Conservation (phyloP, 2,797 vertebrate species). For the Xerus rutilus region DNA sequence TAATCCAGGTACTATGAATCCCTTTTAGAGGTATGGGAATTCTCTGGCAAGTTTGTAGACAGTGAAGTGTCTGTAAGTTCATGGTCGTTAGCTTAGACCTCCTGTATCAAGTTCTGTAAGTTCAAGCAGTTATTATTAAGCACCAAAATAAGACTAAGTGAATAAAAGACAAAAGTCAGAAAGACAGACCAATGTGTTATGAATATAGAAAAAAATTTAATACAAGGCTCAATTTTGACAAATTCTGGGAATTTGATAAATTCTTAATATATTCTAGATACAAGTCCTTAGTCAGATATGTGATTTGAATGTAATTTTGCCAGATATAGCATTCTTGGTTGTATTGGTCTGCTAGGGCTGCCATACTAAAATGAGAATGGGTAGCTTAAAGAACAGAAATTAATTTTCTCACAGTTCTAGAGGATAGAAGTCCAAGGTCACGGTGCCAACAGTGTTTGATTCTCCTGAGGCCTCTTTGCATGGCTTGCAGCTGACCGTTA, state of each 20-base stretch:
- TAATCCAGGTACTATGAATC: not conserved
- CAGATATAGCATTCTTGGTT: not conserved
- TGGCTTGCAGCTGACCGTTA: not conserved
- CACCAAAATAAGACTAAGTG: not conserved
- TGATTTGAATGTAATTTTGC: not conserved
- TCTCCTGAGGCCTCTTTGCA: not conserved
- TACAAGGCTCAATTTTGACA: not conserved
- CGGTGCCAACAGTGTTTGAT: not conserved
- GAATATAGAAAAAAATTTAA: not conserved
- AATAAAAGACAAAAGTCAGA: not conserved
- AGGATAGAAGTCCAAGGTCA: not conserved
- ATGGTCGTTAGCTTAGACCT: not conserved
- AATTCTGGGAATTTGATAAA: not conserved
- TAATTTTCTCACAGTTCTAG: not conserved
- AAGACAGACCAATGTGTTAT: not conserved
- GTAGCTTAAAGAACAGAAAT: not conserved
- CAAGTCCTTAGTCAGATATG: not conserved
- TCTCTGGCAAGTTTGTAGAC: not conserved
- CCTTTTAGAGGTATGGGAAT: not conserved
- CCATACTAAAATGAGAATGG: not conserved
- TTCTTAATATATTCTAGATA: not conserved
- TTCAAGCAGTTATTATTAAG: not conserved
- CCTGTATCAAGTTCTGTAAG: not conserved
- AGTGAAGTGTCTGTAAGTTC: not conserved
- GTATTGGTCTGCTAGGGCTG: not conserved